Base-by-base conservation (phyloP, 2,797 vertebrate species). In the Urocyon cinereoargenteus region DNA sequence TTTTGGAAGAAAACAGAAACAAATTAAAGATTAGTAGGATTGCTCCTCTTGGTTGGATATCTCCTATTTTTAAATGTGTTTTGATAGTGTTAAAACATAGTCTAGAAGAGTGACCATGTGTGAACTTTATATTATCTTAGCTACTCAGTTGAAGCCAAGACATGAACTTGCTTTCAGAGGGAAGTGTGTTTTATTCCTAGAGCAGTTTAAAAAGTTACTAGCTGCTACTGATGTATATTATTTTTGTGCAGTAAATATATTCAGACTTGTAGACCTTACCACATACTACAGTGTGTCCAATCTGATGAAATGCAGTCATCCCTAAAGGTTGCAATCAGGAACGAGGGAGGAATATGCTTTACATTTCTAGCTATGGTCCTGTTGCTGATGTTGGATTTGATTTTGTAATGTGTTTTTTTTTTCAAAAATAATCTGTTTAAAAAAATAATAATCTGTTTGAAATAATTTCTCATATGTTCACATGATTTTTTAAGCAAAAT, bases 1-100 rank as follows among this genome's bases (percentile, higher is more conserved):
- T 78, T 45, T 73, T 26, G 85, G 36, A 77, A 87, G 72, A 85
- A 95, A 88, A 88, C 11, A 82, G 72, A 85, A 88, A 92, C 22
- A 72, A 86, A 89, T 34, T 26, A 86, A 84, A 31, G 36, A 18
- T 49, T 61, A 24, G 12, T 85, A 77, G 28, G 15, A 6, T 81
- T 8, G 55, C 24, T 68, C 36, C 34, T 85, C 18, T 55, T 86
- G 19, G 36, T 70, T 86, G 49, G 72, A 5, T 82, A 22, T 28
- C 24, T 64, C 51, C 16, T 84, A 1, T 66, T 95, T 84, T 84
- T 49, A 51, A 61, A 15, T 57, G 28, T 77, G 66, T 84, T 92
- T 61, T 59, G 61, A 31, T 90, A 64, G 14, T 55, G 34, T 78
- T 82, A 87, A 62, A 79, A 14, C 14, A 51, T 40, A 93, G 21